Percentiles rank a stretch among this genome's conserved stretches.
Evolutionary conservation across 2,797 vertebrate species (phyloP).

Genomic region (Typhlichthys subterraneus): DNA sequence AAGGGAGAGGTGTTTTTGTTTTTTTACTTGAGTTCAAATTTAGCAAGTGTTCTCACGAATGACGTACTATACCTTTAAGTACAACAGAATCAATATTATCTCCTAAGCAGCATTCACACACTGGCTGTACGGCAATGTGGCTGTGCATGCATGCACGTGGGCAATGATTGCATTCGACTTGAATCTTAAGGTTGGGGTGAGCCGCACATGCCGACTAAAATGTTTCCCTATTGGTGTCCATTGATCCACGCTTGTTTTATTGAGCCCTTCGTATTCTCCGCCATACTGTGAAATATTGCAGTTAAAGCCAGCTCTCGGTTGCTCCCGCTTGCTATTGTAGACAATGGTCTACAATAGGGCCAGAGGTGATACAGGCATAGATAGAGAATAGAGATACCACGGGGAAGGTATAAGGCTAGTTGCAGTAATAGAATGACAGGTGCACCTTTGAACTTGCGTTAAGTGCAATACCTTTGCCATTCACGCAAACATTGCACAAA

Average conservation of each 20-base stretch:
- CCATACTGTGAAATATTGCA: constrained; percentile 52
- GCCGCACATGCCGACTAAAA: too few species aligned
- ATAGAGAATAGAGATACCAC: background rate
- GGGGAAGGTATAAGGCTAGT: constrained; percentile 3
- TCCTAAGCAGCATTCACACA: too few species aligned
- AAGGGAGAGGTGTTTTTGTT: too few species aligned
- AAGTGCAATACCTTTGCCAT: background rate
- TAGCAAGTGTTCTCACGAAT: too few species aligned
- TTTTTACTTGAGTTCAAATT: too few species aligned
- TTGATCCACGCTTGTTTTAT: constrained; percentile 54
- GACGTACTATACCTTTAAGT: too few species aligned
- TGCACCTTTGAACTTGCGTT: constrained; percentile 19
- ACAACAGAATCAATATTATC: too few species aligned
- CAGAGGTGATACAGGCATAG: background rate
- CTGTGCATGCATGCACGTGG: constrained; percentile 4
- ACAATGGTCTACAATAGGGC: constrained; percentile 30
- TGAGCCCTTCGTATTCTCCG: constrained; percentile 39
- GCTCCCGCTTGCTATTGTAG: constrained; percentile 2
- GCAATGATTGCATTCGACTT: background rate
- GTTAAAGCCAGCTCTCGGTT: constrained; percentile 55
- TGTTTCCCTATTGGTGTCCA: constrained; percentile 5
- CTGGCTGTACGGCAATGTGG: too few species aligned
- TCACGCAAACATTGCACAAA: constrained; percentile 24
- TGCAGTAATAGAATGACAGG: constrained; percentile 26
- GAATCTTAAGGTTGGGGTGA: too few species aligned